Evolutionary conservation across 2,888 invertebrate species (phyloP).

Genomic region (Tenthredo notha): DNA sequence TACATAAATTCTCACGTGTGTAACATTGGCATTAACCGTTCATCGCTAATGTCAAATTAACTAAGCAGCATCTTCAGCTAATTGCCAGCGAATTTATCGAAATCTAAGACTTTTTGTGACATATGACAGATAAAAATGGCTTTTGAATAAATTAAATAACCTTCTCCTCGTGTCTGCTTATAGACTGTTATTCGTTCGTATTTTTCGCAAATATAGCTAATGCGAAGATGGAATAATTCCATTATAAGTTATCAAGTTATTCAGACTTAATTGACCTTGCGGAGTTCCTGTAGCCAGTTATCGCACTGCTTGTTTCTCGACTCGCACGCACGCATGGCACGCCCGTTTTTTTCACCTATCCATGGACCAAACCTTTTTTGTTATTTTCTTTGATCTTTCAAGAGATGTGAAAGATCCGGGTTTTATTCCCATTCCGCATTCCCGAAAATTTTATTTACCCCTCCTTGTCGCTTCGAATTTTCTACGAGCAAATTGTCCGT

Average conservation of each 20-base stretch:
- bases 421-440: background rate
- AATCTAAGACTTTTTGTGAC: background rate
- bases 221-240: background rate
- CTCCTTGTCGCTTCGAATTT: background rate
- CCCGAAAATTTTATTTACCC: background rate
- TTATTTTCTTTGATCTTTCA: background rate
- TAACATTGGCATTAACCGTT: background rate
- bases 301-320: background rate
- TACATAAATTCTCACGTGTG: constrained; percentile 38
- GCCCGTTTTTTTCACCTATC: background rate
- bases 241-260: background rate
- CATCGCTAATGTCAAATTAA: background rate
- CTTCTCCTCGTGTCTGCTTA: background rate
- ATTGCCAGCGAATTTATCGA: constrained; percentile 1
- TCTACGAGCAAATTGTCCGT: background rate
- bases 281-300: background rate
- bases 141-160: background rate
- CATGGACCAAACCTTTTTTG: background rate
- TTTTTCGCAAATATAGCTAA: background rate
- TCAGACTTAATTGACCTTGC: background rate
- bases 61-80: background rate
- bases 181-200: background rate
- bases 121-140: background rate
- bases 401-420: background rate
- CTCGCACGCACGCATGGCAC: too few species aligned